Evolutionary conservation across 2,113 vertebrate species (phyloP), one percentile per base, ranked within the genome.

Genomic region (Esox niger): DNA sequence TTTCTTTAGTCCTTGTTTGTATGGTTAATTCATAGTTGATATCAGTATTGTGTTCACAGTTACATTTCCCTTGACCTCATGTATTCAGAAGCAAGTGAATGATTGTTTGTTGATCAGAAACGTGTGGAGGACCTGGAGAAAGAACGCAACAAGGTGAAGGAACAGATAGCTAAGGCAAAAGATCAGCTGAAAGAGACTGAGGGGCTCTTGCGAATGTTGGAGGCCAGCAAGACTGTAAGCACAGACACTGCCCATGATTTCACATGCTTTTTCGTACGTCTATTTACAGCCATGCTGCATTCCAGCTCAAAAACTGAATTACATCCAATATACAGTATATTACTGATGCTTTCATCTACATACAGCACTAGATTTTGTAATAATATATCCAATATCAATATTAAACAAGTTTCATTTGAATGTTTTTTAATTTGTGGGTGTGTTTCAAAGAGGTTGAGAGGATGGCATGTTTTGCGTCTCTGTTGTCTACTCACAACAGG

Each of bases 201-300:
- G 20, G 77, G 85, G 26, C 64, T 86, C 32, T 72, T 93, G 32
- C 83, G 90, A 57, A 87, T 82, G 78, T 76, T 98, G 64, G 78
- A 78, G 1, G 87, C 90, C 69, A 95, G 89, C 78, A 95, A 94
- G 89, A 92, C 84, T 93, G 97, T 97, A 92, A 66, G 8, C 25
- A 27, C 60, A 35, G 2, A 35, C 4, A 17, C 7, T 8, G 10
- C 3, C 30, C 20, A 11, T 29, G 32, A 7, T 3, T 25, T 11
- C 35, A 13, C 13, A 43, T 43, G 13, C n/a, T n/a, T n/a, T n/a
- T n/a, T n/a, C n/a, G n/a, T n/a, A n/a, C n/a, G n/a, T n/a, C n/a
- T n/a, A n/a, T n/a, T 5, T 31, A 57, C 11, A 15, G 17, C 17
- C 33, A 58, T 11, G 6, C 30, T 25, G 35, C 35, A 29, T 20